Conservation (phyloP, 2,888 invertebrate species). For the Nebria salina region DNA sequence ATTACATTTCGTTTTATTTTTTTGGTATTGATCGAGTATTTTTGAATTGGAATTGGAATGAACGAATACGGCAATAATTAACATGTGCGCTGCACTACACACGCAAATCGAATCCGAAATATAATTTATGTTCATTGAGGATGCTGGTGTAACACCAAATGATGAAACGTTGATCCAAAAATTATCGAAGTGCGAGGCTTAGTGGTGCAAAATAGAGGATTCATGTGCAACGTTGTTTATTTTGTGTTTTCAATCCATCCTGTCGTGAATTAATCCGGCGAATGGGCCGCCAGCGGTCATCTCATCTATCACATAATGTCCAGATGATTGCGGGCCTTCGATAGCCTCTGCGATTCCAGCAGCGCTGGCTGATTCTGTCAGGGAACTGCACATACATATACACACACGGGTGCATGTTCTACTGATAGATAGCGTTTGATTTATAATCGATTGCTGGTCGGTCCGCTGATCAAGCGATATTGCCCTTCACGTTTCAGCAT, state of each 20-base stretch:
- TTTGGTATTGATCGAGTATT: no score
- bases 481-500: not conserved
- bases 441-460: conserved; percentile 18
- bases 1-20: no score
- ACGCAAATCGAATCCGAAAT: not conserved
- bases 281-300: conserved; percentile 14
- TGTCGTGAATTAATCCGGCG: conserved; percentile 17
- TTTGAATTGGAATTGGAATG: no score
- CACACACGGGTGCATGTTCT: conserved; percentile 15
- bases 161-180: not conserved
- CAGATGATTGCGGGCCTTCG: conserved; percentile 10
- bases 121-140: not conserved
- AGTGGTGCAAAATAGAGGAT: not conserved
- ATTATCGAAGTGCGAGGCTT: not conserved
- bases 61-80: no score
- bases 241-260: conserved; percentile 21
- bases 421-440: conserved; percentile 19
- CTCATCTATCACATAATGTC: conserved; percentile 22
- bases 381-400: conserved; percentile 3
- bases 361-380: not conserved
- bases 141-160: not conserved
- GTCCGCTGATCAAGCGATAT: conserved; percentile 13
- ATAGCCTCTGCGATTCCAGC: not conserved
- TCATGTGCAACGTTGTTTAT: conserved; percentile 7
- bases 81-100: not conserved